Evolutionary conservation across 2,888 invertebrate genomes (phyloP), one percentile per base, ranked within the genome.

Genomic region (Orthosia incerta): DNA sequence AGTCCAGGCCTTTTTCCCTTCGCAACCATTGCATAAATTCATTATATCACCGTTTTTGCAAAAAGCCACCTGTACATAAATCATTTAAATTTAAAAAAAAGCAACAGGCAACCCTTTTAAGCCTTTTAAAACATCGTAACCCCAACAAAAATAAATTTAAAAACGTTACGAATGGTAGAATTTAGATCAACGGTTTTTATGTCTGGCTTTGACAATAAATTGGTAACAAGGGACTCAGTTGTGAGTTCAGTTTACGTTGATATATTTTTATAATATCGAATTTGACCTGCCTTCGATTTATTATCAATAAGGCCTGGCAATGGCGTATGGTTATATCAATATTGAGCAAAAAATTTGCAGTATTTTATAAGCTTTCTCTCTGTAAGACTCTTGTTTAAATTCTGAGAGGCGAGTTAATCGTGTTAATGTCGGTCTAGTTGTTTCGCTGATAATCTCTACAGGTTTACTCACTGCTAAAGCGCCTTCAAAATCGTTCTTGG

Each of bases 41-140:
- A 55, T 80, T 69, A 73, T 77, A 71, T 60, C 39, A n/a, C 65
- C 65, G 45, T 65, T 76, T 72, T 76, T 20, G 59, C 64, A 73
- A 76, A 45, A 76, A 16, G 46, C 70, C 18, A 55, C 31, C 56
- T 68, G 55, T 71, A 65, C 64, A 76, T 80, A 71, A 71, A 82
- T 82, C 64, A 79, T 71, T 73, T 76, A 39, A 53, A 80, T 76
- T 62, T 76, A 61, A 51, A 80, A 76, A 83, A 63, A 69, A 64
- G 64, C 51, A 74, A 70, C 65, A 66, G 72, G 59, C 15, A 46
- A 77, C 81, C 82, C 84, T 82, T 82, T 77, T 74, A 69, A 69
- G 61, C 69, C 63, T 55, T 80, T 69, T 57, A 65, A 73, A 76
- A 76, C 62, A 71, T 68, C 45, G 59, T 60, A 48, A 62, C 55